Evolutionary conservation across 2,888 invertebrate genomes (phyloP).

Genomic region (Zhuqinia jingwanae): DNA sequence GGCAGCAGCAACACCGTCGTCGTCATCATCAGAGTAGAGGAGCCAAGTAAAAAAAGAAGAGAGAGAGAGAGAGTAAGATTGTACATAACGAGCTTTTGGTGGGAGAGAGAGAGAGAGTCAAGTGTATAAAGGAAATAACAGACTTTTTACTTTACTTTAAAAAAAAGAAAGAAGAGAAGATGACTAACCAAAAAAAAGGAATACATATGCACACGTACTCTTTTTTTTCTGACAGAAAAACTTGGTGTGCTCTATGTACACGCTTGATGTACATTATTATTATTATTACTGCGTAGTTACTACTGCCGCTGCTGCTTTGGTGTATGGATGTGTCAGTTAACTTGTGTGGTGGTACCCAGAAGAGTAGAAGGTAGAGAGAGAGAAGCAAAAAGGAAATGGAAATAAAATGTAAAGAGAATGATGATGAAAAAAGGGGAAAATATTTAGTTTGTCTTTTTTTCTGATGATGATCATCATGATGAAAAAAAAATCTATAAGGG

Average conservation of each 20-base stretch:
- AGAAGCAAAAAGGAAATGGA: slow-evolving; percentile 50
- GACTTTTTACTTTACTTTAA: slow-evolving; percentile 56
- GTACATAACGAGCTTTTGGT: slow-evolving; percentile 47
- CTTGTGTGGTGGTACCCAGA: slow-evolving; percentile 16
- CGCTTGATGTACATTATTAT: slow-evolving; percentile 49
- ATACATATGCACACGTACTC: slow-evolving; percentile 40
- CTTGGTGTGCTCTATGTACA: slow-evolving; percentile 12
- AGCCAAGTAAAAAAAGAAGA: neutral
- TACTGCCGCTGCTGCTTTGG: neutral
- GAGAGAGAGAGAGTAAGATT: slow-evolving; percentile 29
- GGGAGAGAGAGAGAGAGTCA: slow-evolving; percentile 21
- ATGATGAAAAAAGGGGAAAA: slow-evolving; percentile 71
- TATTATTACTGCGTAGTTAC: slow-evolving; percentile 20
- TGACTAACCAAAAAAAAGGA: slow-evolving; percentile 55
- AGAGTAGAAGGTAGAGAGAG: slow-evolving; percentile 25
- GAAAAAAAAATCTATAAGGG: slow-evolving; percentile 67
- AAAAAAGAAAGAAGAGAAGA: slow-evolving; percentile 30
- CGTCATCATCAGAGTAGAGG: neutral
- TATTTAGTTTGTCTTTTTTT: slow-evolving; percentile 76
- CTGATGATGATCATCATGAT: slow-evolving; percentile 59
- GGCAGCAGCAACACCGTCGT: slow-evolving; percentile 13
- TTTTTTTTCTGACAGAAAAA: neutral
- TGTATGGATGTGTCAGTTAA: slow-evolving; percentile 48
- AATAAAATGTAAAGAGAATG: slow-evolving; percentile 55
- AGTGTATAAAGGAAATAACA: slow-evolving; percentile 64